Conservation (phyloP, 2,113 vertebrate species). For the Proterorhinus semilunaris region DNA sequence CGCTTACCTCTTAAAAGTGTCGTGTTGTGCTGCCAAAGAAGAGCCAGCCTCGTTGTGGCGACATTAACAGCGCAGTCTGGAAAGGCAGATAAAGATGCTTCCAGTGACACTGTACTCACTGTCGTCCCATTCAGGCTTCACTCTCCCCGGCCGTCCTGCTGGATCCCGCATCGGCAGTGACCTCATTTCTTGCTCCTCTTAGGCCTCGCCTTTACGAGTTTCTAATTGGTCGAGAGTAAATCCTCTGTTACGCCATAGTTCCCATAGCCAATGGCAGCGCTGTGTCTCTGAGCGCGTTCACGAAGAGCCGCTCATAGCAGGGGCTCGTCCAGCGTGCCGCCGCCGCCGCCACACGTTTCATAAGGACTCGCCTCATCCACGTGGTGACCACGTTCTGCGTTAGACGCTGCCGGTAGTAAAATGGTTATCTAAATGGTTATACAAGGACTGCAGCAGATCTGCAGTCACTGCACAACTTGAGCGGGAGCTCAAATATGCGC, state of each 20-base stretch:
- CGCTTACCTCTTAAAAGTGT: constrained; percentile 40
- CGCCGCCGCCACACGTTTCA: constrained; percentile 78
- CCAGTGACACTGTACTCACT: constrained; percentile 17
- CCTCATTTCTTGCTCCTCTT: constrained; percentile 59
- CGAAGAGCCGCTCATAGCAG: neutral
- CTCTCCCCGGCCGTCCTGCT: constrained; percentile 24
- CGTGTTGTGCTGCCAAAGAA: neutral
- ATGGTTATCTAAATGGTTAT: constrained; percentile 79
- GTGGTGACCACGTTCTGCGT: constrained; percentile 72
- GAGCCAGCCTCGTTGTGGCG: neutral
- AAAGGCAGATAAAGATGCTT: neutral
- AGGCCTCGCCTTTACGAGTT: neutral
- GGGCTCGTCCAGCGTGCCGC: constrained; percentile 43
- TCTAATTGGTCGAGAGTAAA: constrained; percentile 54
- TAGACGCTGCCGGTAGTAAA: constrained; percentile 55
- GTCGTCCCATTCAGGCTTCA: constrained; percentile 7
- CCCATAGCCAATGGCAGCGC: constrained; percentile 8
- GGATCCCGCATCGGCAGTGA: constrained; percentile 53
- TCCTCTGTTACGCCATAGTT: neutral
- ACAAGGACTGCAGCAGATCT: constrained; percentile 52
- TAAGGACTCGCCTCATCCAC: constrained; percentile 84
- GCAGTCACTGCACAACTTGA: constrained; percentile 5
- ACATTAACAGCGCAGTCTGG: neutral
- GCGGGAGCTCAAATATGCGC: constrained; percentile 18
- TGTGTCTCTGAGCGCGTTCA: neutral